Evolutionary conservation across 2,888 invertebrate species (phyloP), one percentile per base, ranked within the genome.

Genomic region (Neocrepidodera transversa): DNA sequence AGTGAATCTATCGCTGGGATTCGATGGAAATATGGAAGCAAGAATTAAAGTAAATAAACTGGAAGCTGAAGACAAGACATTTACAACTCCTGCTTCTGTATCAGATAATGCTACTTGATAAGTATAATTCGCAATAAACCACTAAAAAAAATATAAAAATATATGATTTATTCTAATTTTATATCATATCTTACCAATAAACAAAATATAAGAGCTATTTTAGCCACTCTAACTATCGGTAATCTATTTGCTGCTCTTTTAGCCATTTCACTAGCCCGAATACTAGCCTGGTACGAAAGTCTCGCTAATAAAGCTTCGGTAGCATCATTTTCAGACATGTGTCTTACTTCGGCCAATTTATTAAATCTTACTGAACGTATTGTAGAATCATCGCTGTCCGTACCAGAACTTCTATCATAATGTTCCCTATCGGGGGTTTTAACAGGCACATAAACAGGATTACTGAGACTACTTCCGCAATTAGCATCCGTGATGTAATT

Each of bases 91-190:
- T 10, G 94, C 87, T 74, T 92, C 88, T 2, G 93, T 90, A 81
- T 91, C 86, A 51, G 89, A 85, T 63, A 97, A 81, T 48, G 96
- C 93, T 74, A 94, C 84, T 79, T 97, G 95, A 81, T 93, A 95
- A 56, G 93, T 87, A 78, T 95, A 95, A 82, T 95, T 96, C 57
- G 95, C 95, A 73, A 91, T 80, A 81, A 98, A 96, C 95, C 97
- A 97, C 93, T 96, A 82, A 48, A 86, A 87, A 48, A 58, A 47
- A 18, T 26, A 28, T 45, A 35, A 2, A 14, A 38, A 11, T 40
- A 40, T n/a, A 40, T n/a, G 1, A 38, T 38, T 18, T 18, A 16
- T 17, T 18, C 2, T 18, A 40, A 40, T 23, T 23, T 23, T 23
- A 5, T 6, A 5, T 23, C 23, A 23, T 23, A 5, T 23, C 86